Evolutionary conservation across 2,797 vertebrate species (phyloP).

Genomic region (Eremophila alpestris): DNA sequence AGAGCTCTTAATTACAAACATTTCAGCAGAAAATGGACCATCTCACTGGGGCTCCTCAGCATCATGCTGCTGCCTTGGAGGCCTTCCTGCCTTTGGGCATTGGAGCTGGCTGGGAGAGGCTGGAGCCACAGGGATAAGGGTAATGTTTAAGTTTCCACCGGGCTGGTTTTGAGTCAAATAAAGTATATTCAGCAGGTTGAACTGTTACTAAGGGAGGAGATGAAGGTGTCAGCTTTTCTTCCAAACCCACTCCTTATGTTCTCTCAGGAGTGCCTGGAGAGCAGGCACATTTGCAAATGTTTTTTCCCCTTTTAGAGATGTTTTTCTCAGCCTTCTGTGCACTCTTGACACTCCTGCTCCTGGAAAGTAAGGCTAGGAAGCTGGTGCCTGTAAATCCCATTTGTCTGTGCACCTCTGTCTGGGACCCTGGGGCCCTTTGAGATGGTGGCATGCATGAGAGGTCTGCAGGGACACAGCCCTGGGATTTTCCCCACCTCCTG

Average conservation of each 20-base stretch:
- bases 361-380: neutral
- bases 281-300: neutral
- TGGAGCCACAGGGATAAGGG: neutral
- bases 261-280: neutral
- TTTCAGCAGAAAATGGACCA: neutral
- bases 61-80: neutral
- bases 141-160: neutral
- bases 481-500: neutral
- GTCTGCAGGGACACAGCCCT: neutral
- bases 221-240: neutral
- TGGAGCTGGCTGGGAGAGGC: neutral
- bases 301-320: neutral
- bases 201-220: neutral
- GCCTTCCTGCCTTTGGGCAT: neutral
- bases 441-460: neutral
- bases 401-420: neutral
- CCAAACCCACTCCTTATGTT: neutral
- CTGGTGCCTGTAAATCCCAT: neutral
- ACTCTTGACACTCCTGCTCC: neutral
- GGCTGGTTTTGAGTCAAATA: neutral
- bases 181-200: neutral
- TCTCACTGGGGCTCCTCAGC: neutral
- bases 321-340: neutral
- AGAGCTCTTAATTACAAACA: neutral
- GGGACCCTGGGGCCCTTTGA: accelerated